Percentiles rank a stretch among this genome's conserved stretches.
Evolutionary conservation across 2,113 vertebrate species (phyloP).

Genomic region (Varanus komodoensis): DNA sequence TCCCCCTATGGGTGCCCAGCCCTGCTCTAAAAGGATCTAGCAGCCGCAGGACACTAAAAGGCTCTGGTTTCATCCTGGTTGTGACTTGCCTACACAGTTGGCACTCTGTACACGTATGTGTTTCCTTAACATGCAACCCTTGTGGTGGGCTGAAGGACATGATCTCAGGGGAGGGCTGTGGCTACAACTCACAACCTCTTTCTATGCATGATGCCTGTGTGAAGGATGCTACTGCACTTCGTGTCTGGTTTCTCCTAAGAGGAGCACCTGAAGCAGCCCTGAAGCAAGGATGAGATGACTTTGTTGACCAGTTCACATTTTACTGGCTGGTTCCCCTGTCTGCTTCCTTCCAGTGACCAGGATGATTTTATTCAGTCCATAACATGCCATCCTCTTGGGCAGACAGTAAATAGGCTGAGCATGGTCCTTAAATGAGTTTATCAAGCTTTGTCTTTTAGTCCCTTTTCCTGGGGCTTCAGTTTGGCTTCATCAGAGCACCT

Average conservation of each 20-base stretch:
- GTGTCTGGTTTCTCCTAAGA: background rate
- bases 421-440: background rate
- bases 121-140: background rate
- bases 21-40: too few relatives aligned
- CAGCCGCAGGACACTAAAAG: too few relatives aligned
- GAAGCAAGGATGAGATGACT: background rate
- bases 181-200: background rate
- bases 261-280: background rate
- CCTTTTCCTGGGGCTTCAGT: background rate
- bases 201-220: background rate
- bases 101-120: background rate
- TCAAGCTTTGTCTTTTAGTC: background rate
- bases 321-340: background rate
- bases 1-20: too few relatives aligned
- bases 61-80: too few relatives aligned
- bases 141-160: background rate
- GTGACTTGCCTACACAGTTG: background rate
- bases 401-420: background rate
- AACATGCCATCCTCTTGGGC: background rate
- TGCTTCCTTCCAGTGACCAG: background rate
- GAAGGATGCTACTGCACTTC: fast-evolving
- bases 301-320: background rate
- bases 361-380: background rate
- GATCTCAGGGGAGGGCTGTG: background rate
- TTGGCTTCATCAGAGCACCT: slow-evolving; percentile 5